Evolutionary conservation across 2,888 invertebrate species (phyloP).

Genomic region (Notodonta dromedarius): DNA sequence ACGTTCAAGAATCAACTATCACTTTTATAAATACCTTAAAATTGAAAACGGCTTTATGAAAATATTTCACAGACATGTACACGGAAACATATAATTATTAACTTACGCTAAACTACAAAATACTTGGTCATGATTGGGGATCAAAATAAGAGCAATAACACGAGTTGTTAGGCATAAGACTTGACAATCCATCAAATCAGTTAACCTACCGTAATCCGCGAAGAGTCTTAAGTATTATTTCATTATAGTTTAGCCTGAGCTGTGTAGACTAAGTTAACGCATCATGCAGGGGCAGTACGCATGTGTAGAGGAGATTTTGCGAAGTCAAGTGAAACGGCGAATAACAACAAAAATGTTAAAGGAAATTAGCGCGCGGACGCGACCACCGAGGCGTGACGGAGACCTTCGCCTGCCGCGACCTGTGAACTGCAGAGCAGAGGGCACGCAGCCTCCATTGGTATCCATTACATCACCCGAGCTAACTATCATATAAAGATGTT

Average conservation of each 20-base stretch:
- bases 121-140: too few relatives aligned
- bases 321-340: not conserved
- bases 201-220: not conserved
- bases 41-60: too few relatives aligned
- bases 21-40: too few relatives aligned
- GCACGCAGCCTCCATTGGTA: not conserved
- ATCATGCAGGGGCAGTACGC: not conserved
- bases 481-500: not conserved
- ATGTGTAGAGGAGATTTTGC: not conserved
- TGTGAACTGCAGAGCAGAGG: not conserved
- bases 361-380: not conserved
- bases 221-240: not conserved
- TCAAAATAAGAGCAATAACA: too few relatives aligned
- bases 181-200: too few relatives aligned
- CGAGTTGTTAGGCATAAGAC: too few relatives aligned
- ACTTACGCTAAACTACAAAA: too few relatives aligned
- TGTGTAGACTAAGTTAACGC: too few relatives aligned
- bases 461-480: not conserved
- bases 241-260: not conserved
- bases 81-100: too few relatives aligned
- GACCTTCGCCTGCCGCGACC: conserved; percentile 4
- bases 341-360: not conserved
- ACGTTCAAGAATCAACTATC: too few relatives aligned
- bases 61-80: too few relatives aligned
- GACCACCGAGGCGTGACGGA: not conserved